These are phyloP conservation scores for Electrophaes corylata DNA, from an alignment of 2,888 invertebrate genomes.

Conservation along the genomic window DNA sequence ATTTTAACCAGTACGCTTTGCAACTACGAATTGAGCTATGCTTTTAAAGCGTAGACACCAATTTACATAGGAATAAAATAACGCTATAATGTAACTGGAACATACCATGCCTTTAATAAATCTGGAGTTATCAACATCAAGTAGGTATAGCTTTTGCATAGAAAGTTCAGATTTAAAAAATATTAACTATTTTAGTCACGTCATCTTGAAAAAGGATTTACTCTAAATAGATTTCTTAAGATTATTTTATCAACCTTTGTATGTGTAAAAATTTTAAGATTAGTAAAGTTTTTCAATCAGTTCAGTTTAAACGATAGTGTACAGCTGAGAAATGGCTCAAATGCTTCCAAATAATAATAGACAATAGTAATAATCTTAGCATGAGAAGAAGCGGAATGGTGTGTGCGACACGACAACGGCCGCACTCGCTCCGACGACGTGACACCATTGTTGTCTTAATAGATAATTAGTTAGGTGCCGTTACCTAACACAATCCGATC, in stretches of 20 bases:
- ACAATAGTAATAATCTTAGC: conserved; percentile 23
- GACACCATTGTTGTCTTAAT: conserved; percentile 79
- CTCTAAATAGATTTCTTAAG: no score
- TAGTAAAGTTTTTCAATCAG: no score
- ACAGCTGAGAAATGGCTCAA: no score
- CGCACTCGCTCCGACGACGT: conserved; percentile 62
- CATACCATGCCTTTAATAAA: conserved; percentile 35
- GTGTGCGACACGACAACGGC: conserved; percentile 53
- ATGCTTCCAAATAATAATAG: conserved; percentile 28
- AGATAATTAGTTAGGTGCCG: conserved; percentile 81
- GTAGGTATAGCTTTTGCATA: conserved; percentile 26
- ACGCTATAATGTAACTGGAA: conserved; percentile 46
- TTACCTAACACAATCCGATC: conserved; percentile 73
- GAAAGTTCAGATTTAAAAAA: conserved; percentile 34
- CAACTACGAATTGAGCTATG: conserved; percentile 75
- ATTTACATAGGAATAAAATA: conserved; percentile 70
- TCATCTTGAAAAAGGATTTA: no score
- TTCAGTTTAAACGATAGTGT: no score
- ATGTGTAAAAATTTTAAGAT: no score
- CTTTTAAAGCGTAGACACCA: conserved; percentile 58
- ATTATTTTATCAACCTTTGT: no score
- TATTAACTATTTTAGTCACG: not conserved
- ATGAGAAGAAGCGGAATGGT: conserved; percentile 40
- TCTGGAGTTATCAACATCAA: conserved; percentile 39
- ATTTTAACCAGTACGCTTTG: conserved; percentile 72